These are phyloP conservation scores for Phasianus colchicus DNA, from an alignment of 2,113 vertebrate species.

Conservation along the genomic window DNA sequence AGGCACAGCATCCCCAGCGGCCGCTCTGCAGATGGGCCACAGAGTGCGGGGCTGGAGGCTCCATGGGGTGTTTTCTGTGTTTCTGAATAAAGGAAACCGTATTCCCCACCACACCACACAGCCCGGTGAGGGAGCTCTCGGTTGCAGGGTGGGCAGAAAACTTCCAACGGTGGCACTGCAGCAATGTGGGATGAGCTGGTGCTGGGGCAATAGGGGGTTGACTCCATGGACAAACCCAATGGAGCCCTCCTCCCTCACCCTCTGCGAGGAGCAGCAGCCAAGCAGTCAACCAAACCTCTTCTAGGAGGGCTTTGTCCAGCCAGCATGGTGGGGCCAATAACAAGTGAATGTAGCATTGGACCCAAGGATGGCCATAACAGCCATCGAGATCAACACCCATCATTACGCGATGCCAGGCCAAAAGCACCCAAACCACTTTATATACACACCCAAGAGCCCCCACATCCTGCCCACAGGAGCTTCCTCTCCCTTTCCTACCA, in stretches of 20 bases:
- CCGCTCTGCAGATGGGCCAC: constrained; percentile 30
- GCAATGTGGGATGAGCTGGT: rapidly evolving
- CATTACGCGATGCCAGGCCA: rapidly evolving
- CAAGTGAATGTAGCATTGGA: neutral
- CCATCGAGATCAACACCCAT: neutral
- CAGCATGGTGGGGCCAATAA: neutral
- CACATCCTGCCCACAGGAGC: neutral
- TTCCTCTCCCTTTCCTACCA: neutral
- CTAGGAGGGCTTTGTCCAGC: neutral
- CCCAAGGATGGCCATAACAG: neutral
- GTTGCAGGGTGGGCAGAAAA: neutral
- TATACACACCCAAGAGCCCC: neutral
- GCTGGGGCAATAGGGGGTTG: neutral
- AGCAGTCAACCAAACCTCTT: rapidly evolving
- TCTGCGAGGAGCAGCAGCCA: neutral
- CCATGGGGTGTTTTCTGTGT: neutral
- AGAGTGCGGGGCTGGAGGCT: neutral
- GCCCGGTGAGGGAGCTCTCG: neutral
- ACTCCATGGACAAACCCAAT: neutral
- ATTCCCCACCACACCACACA: neutral
- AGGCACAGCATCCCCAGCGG: constrained; percentile 48
- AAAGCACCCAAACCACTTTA: neutral
- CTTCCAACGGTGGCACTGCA: rapidly evolving
- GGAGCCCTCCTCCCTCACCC: neutral
- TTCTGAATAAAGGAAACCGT: constrained; percentile 49